These are phyloP conservation scores for Neomicropteryx cornuta DNA, from an alignment of 1,140 invertebrate genomes.

Conservation along the genomic window DNA sequence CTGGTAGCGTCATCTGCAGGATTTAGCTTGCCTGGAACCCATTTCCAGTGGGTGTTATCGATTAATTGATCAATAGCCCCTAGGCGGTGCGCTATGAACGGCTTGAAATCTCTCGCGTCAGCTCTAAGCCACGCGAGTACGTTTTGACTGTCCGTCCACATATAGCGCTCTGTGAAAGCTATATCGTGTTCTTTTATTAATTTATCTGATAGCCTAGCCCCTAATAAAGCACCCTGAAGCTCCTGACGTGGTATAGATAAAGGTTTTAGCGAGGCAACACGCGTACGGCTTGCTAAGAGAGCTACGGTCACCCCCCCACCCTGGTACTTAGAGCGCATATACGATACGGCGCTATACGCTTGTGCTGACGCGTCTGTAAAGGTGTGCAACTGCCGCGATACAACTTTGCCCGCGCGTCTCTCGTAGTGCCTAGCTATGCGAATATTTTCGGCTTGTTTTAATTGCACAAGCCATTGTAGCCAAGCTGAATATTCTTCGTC, in stretches of 20 bases:
- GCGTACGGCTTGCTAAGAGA: too few relatives aligned
- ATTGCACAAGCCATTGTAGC: background rate
- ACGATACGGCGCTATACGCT: too few relatives aligned
- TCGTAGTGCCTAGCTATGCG: background rate
- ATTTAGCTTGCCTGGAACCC: conserved; percentile 14
- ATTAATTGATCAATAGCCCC: conserved; percentile 19
- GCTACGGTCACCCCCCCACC: too few relatives aligned
- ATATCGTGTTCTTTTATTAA: conserved; percentile 7
- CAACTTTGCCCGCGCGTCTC: too few relatives aligned
- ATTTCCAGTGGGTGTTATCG: conserved; percentile 12
- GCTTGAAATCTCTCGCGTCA: conserved; percentile 15
- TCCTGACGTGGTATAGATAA: too few relatives aligned
- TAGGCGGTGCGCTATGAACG: conserved; percentile 26
- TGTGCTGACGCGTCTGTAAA: too few relatives aligned
- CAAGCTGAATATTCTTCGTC: background rate
- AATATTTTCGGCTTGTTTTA: background rate
- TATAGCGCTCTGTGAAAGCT: background rate
- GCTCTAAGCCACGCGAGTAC: conserved; percentile 1
- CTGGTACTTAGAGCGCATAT: too few relatives aligned
- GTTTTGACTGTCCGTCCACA: background rate
- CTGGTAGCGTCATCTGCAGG: conserved; percentile 16
- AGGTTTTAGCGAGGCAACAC: too few relatives aligned
- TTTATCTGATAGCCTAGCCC: conserved; percentile 2
- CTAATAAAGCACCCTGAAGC: too few relatives aligned
- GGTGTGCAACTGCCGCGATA: too few relatives aligned